A percentile compares a stretch with the other conserved stretches of the same genome.
Evolutionary conservation across 2,113 vertebrate genomes (phyloP).

Genomic region (Pseudorhombus dupliciocellatus): DNA sequence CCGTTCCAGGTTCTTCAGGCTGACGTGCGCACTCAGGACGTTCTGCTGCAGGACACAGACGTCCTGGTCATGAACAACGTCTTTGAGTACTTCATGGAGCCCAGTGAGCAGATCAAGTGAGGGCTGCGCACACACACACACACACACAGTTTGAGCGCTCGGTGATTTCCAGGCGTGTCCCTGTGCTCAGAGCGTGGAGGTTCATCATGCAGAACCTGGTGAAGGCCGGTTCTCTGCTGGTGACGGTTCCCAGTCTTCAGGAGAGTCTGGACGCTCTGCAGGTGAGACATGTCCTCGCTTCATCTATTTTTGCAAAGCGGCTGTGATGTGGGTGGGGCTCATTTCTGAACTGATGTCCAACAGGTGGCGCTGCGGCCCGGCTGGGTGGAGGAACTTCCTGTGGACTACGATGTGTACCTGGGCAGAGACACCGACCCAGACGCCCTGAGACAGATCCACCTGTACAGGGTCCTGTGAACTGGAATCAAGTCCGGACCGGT

Average conservation of each 20-base stretch:
- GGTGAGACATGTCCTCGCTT: slow-evolving; percentile 65
- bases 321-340: no score
- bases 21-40: slow-evolving; percentile 86
- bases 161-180: neutral
- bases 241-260: slow-evolving; percentile 89
- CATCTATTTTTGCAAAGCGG: no score
- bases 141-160: no score
- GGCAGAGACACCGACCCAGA: slow-evolving; percentile 84
- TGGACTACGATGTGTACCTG: slow-evolving; percentile 82
- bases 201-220: slow-evolving; percentile 84
- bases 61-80: slow-evolving; percentile 96
- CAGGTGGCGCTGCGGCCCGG: slow-evolving; percentile 78
- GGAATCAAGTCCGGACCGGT: slow-evolving; percentile 1
- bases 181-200: slow-evolving; percentile 85
- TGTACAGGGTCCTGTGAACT: slow-evolving; percentile 86
- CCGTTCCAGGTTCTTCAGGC: slow-evolving; percentile 86
- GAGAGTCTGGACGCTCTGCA: slow-evolving; percentile 85
- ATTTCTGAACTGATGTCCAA: slow-evolving; percentile 27
- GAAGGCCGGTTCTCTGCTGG: slow-evolving; percentile 85
- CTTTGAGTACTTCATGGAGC: slow-evolving; percentile 94
- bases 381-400: slow-evolving; percentile 89
- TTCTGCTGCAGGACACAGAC: slow-evolving; percentile 87
- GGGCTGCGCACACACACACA: neutral
- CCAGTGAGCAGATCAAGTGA: slow-evolving; percentile 87
- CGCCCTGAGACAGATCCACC: slow-evolving; percentile 87